These are phyloP conservation scores for Agelaius phoeniceus DNA, from an alignment of 2,113 vertebrate species.

Conservation along the genomic window DNA sequence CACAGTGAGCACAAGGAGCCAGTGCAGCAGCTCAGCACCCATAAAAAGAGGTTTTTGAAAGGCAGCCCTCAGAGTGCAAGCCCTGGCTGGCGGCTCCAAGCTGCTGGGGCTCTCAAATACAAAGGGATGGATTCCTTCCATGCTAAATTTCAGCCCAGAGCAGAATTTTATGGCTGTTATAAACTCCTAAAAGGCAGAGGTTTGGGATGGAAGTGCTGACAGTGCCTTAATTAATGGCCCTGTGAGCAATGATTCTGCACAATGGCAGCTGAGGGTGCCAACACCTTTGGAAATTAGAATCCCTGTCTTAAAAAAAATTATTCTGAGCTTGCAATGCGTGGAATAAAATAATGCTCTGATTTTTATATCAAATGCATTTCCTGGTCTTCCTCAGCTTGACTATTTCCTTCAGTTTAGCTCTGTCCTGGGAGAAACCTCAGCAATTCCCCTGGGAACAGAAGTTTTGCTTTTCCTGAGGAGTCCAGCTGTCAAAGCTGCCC, in stretches of 20 bases:
- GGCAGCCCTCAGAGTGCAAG: neutral
- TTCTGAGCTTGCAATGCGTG: neutral
- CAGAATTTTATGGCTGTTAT: conserved; percentile 40
- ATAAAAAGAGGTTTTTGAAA: neutral
- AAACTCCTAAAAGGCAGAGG: conserved; percentile 27
- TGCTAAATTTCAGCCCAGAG: conserved; percentile 24
- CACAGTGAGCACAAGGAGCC: neutral
- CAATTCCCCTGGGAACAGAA: neutral
- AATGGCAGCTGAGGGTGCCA: neutral
- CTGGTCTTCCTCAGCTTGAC: neutral
- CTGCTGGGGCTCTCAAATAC: neutral
- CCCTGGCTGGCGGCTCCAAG: neutral
- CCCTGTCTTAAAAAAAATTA: neutral
- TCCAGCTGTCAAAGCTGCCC: neutral
- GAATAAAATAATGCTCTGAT: neutral
- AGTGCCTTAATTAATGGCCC: conserved; percentile 20
- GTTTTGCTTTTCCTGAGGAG: neutral
- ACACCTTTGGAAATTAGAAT: neutral
- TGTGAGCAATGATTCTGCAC: neutral
- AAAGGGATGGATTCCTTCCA: conserved; percentile 27
- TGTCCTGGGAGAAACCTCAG: neutral
- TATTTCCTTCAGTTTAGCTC: neutral
- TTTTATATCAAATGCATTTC: neutral
- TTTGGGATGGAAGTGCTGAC: conserved; percentile 37
- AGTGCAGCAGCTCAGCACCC: neutral